Evolutionary conservation across 2,113 vertebrate species (phyloP), one percentile per base, ranked within the genome.

Genomic region (Urocynchramus pylzowi): DNA sequence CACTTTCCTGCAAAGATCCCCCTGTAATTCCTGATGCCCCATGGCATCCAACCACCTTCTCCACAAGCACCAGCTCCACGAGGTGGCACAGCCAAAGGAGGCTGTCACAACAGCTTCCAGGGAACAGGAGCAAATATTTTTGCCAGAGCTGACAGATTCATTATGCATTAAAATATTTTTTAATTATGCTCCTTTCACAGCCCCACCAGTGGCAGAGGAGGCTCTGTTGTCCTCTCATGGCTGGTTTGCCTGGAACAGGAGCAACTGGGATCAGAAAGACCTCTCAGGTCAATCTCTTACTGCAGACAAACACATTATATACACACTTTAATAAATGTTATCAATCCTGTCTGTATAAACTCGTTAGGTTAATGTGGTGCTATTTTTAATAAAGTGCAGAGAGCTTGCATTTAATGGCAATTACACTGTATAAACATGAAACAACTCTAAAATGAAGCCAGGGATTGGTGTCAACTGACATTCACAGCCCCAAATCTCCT

Each of bases 381-480:
- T 95, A 90, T 95, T 96, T 91, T 87, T 91, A 93, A 88, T 88
- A 71, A 93, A 92, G 76, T 85, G 64, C 52, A 56, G 76, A 60
- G 89, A 84, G 64, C 39, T 82, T 42, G 47, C 3, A 0, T 91
- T 95, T 95, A 84, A 45, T 7, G 1, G 68, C 74, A 89, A 94
- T 89, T 91, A 89, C 77, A 21, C 56, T 53, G 80, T 24, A 90
- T 42, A 89, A 87, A 88, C 75, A 86, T 11, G 52, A 71, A 88
- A 82, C 68, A 84, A 10, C 76, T 84, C 64, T 7, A n/a, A 89
- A 86, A 41, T 22, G 23, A 52, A 95, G 52, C 26, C 64, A 65
- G 69, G 68, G 52, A 61, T 33, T 35, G 47, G 52, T 68, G 54
- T 84, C 22, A 2, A 17, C 41, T 35, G 65, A 67, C 60, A 75